Evolutionary conservation across 2,113 vertebrate species (phyloP).

Genomic region (Anarhynchus alexandrinus): DNA sequence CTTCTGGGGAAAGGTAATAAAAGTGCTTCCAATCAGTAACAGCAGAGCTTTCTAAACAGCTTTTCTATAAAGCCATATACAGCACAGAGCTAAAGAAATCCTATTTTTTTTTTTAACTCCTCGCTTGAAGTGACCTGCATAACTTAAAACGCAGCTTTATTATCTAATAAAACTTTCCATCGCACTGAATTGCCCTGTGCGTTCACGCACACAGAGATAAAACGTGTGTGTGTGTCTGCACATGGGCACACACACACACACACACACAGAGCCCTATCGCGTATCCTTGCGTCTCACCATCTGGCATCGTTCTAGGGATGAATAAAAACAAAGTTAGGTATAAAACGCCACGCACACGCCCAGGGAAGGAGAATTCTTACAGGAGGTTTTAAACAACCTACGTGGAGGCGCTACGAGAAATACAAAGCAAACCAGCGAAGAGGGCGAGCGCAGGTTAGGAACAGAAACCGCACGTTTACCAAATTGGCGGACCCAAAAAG

Average conservation of each 20-base stretch:
- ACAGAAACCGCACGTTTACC: background rate
- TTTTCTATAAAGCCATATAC: background rate
- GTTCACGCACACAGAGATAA: background rate
- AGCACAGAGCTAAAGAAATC: background rate
- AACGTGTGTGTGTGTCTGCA: background rate
- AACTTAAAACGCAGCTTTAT: background rate
- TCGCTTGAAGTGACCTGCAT: background rate
- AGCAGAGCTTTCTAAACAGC: background rate
- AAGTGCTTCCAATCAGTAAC: background rate
- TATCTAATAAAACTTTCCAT: background rate
- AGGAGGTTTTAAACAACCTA: background rate
- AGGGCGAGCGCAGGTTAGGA: fast-evolving
- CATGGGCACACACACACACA: background rate
- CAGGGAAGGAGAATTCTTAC: background rate
- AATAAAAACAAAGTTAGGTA: background rate
- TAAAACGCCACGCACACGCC: background rate
- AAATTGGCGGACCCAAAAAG: background rate
- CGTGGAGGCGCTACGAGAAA: fast-evolving
- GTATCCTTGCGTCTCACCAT: background rate
- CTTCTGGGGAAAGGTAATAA: background rate
- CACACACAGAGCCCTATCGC: background rate
- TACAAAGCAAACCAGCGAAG: background rate
- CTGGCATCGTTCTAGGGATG: constrained; percentile 18
- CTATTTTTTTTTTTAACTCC: background rate
- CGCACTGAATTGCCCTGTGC: background rate